Evolutionary conservation across 2,888 invertebrate species (phyloP).

Genomic region (Coremacera marginata): DNA sequence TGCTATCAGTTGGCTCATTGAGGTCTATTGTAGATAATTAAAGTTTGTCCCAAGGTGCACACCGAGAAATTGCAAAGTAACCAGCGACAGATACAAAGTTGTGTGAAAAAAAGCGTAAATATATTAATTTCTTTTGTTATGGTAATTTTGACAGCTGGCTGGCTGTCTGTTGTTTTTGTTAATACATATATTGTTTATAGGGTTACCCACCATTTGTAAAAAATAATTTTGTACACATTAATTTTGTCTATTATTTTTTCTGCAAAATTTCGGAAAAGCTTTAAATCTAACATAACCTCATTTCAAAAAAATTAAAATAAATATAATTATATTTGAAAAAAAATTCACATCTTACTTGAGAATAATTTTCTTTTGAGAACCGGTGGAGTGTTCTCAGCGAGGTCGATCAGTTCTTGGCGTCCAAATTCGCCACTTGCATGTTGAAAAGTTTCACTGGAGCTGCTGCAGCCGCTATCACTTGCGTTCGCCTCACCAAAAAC

Average conservation of each 20-base stretch:
- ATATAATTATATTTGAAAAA: neutral
- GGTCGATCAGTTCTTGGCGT: neutral
- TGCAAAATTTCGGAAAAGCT: constrained; percentile 14
- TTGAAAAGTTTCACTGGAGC: constrained; percentile 25
- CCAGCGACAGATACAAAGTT: neutral
- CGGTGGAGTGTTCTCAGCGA: constrained; percentile 10
- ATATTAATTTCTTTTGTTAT: constrained; percentile 26
- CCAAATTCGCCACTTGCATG: constrained; percentile 5
- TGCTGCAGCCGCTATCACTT: constrained; percentile 51
- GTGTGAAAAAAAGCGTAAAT: constrained; percentile 21
- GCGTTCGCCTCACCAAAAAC: constrained; percentile 31
- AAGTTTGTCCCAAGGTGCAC: neutral
- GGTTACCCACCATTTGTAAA: constrained; percentile 41
- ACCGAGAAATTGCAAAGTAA: neutral
- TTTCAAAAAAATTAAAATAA: neutral
- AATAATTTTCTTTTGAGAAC: neutral
- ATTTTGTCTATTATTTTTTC: constrained; percentile 34
- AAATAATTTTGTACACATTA: constrained; percentile 42
- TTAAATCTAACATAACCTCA: neutral
- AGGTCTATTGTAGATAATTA: constrained; percentile 1
- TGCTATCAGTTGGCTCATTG: constrained; percentile 18
- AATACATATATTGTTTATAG: neutral
- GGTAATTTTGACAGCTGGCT: constrained; percentile 22
- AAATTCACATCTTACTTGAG: constrained; percentile 34
- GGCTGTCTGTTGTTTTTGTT: constrained; percentile 10